phyloP scores from a whole-genome alignment of 1,140 invertebrate genomes.

The Melanaphis sacchari region DNA sequence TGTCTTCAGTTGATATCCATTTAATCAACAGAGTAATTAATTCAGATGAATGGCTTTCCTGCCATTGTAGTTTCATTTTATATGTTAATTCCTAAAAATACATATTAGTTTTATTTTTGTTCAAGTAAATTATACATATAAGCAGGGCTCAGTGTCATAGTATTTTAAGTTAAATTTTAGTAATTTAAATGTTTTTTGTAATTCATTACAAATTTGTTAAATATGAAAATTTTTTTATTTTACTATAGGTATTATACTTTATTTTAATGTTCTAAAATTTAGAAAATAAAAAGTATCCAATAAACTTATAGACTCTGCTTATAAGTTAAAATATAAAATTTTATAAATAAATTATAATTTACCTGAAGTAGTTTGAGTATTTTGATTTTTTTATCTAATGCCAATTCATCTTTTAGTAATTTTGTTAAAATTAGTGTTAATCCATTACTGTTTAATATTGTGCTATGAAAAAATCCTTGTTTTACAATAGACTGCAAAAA shows the following conservation, averaged over 20 bases:
- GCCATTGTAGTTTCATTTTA: constrained; percentile 14
- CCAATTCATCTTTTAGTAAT: constrained; percentile 34
- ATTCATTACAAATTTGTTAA: neutral
- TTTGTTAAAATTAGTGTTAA: constrained; percentile 30
- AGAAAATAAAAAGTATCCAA: neutral
- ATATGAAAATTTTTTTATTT: neutral
- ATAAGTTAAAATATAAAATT: neutral
- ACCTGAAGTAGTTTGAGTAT: constrained; percentile 42
- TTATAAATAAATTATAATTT: neutral
- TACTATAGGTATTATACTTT: no score
- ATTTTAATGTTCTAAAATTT: neutral
- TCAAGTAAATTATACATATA: neutral
- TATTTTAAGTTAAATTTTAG: neutral
- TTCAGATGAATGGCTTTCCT: constrained; percentile 37
- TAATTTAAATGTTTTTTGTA: no score
- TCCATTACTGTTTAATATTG: neutral
- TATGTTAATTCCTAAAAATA: constrained; percentile 41
- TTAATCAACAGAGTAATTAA: constrained; percentile 26
- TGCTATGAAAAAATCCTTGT: neutral
- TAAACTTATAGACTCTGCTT: neutral
- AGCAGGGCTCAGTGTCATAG: neutral
- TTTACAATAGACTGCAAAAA: constrained; percentile 26
- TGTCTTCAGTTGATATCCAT: constrained; percentile 51
- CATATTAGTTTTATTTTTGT: neutral
- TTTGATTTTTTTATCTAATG: constrained; percentile 50